Base-by-base conservation (phyloP, 1,140 invertebrate genomes). In the Drosophila navojoa region DNA sequence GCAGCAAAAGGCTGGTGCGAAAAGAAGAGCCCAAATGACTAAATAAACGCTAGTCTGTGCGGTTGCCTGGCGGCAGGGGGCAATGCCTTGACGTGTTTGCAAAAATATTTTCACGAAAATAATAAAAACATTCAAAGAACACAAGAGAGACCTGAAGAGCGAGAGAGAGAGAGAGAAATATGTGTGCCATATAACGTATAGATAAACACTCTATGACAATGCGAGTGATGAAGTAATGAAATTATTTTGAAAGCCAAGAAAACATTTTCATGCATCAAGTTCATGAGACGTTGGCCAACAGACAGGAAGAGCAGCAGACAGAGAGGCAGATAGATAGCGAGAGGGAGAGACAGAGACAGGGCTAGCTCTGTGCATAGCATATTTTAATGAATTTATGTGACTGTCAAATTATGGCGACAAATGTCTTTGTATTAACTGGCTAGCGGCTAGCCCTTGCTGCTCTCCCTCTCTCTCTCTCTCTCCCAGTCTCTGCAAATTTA, bases 1-100 rank as follows among this genome's bases (percentile, higher is more conserved):
- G 9, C 35, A 44, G 42, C 27, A 4, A 76, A 62, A 62, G 64
- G 42, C 57, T 57, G 59, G 71, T 70, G 71, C 58, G 66, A 73
- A 73, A 54, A 58, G 70, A 44, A 59, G 54, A 25, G 69, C 50
- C 29, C 16, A 42, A 69, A 25, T 38, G 50, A 77, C 29, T 25
- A 59, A 69, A 32, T 49, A 4, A 32, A 35, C 7, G 7, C 16
- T 4, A 59, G 27, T 40, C 0, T 7, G n/a, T n/a, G 52, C 11
- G 61, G 11, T 15, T 5, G 45, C 32, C 2, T 38, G 15, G 40
- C 42, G 19, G 22, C 22, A 15, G 40, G 53, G 29, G 29, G 15
- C 40, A 49, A 54, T 42, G 77, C 22, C 79, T 79, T 86, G 84
- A 87, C 82, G 82, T 86, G 79, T 87, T 76, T 77, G 84, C 84